Evolutionary conservation across 2,888 invertebrate genomes (phyloP).

Genomic region (Pollenia amentaria): DNA sequence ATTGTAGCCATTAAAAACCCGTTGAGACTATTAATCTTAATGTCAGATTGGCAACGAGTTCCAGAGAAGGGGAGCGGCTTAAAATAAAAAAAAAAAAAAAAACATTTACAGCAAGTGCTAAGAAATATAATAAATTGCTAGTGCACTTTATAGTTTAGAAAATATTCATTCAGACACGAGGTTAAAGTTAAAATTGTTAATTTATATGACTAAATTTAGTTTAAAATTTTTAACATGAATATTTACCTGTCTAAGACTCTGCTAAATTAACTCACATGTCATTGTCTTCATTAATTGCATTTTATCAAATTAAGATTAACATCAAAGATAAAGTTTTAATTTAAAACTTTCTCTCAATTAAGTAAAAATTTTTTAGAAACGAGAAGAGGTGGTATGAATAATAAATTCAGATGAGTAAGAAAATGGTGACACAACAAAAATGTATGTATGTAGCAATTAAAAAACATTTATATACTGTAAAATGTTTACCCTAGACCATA

Average conservation of each 20-base stretch:
- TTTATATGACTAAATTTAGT: neutral
- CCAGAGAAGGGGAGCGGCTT: neutral
- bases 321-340: neutral
- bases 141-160: neutral
- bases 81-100: constrained; percentile 23
- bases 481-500: no score
- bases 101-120: neutral
- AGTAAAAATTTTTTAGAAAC: no score
- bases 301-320: neutral
- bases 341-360: no score
- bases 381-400: no score
- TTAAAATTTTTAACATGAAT: neutral
- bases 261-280: no score
- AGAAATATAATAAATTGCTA: neutral
- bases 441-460: no score
- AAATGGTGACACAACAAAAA: no score
- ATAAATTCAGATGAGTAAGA: no score
- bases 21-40: constrained; percentile 71
- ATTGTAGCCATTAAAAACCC: constrained; percentile 66
- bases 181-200: no score
- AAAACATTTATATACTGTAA: no score
- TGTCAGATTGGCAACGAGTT: constrained; percentile 32
- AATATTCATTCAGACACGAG: neutral
- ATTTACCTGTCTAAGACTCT: neutral
- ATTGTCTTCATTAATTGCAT: no score